Evolutionary conservation across 1,140 invertebrate species (phyloP), one percentile per base, ranked within the genome.

Genomic region (Atta texana): DNA sequence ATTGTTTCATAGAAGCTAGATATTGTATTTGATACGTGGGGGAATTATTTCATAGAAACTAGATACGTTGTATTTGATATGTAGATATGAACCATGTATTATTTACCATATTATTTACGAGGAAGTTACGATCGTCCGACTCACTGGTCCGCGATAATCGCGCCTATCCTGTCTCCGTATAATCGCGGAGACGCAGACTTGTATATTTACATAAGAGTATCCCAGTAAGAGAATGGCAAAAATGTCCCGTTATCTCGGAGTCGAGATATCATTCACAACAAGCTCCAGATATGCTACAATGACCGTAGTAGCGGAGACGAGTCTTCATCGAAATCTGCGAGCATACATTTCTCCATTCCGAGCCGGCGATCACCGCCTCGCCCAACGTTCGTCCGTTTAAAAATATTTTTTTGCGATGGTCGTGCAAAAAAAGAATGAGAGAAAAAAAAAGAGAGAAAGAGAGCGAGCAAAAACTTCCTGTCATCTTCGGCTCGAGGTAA

Each of bases 401-500:
- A 81, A 72, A 14, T 82, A 31, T 82, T 71, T 74, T 71, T 34
- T 53, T 39, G 57, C 77, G 49, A n/a, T 12, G 44, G 31, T 34
- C 10, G 24, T 63, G 39, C 24, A 34, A 18, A 74, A 6, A 28
- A 57, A 34, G 10, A 57, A 39, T 7, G 12, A 16, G 12, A n/a
- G 18, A 44, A n/a, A 28, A 34, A 34, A 2, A 44, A 44, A 12
- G 31, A 59, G 14, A 39, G 53, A 57, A 31, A 59, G 14, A 44
- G n/a, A 69, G 24, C 8, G 31, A 31, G 28, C 12, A 82, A 81
- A 69, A 75, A 74, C 53, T 51, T 68, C 49, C 51, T 69, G 87
- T 66, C 71, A 87, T 84, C 89, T 85, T 88, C 53, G 75, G 77
- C 74, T 88, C 81, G 86, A 90, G 85, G 80, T 84, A 87, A 87